phyloP scores from a whole-genome alignment of 53 echinoderm and acorn worm species.

The Zoroaster sp. region DNA sequence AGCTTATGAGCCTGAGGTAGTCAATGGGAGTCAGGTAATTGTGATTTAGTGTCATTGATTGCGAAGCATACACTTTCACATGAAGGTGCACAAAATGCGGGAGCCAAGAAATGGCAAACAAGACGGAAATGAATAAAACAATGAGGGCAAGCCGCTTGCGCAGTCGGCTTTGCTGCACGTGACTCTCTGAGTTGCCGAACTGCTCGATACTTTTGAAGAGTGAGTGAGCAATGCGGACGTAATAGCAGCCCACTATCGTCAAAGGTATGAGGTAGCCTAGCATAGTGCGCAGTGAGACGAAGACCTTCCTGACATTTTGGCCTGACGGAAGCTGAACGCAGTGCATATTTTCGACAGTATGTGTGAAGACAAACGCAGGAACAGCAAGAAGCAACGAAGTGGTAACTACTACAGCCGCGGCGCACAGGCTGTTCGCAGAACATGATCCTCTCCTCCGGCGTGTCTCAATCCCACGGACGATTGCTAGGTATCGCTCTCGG shows the following conservation, averaged over 20 bases:
- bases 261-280: conserved; percentile 53
- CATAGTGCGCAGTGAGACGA: not conserved
- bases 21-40: not conserved
- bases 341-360: not conserved
- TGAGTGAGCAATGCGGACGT: conserved; percentile 47
- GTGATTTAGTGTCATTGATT: not conserved
- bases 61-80: not conserved
- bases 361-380: conserved; percentile 9
- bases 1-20: conserved; percentile 18
- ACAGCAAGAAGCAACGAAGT: conserved; percentile 7
- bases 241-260: conserved; percentile 38
- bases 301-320: not conserved
- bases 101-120: conserved; percentile 59
- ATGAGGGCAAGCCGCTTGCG: conserved; percentile 60
- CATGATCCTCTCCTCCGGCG: conserved; percentile 63
- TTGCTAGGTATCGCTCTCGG: conserved; percentile 81
- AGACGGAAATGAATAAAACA: conserved; percentile 50
- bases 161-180: conserved; percentile 47
- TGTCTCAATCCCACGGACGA: conserved; percentile 72
- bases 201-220: conserved; percentile 38
- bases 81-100: conserved; percentile 51
- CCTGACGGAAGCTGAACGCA: conserved; percentile 19
- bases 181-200: conserved; percentile 46
- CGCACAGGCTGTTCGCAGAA: conserved; percentile 27
- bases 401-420: conserved; percentile 21